phyloP scores from a whole-genome alignment of 1,140 invertebrate species.

The Ganaspis sp. region DNA sequence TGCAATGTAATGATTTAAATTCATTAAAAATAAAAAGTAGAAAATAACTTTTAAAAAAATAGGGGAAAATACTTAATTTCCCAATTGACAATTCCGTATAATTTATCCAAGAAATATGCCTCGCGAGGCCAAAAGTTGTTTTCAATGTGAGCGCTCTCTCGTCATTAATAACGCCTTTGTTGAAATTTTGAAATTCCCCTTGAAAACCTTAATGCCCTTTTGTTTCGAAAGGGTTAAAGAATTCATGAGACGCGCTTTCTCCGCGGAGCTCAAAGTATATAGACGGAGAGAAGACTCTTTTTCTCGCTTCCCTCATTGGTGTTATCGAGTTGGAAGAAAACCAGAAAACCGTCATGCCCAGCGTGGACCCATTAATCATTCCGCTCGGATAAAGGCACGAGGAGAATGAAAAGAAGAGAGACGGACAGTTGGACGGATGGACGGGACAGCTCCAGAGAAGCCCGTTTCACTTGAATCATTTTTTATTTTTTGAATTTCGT shows the following conservation, averaged over 20 bases:
- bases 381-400: constrained; percentile 33
- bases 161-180: constrained; percentile 5
- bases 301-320: constrained; percentile 23
- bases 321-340: constrained; percentile 41
- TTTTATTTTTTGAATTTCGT: constrained; percentile 43
- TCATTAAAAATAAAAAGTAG: too few species aligned
- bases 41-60: too few species aligned
- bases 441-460: constrained; percentile 26
- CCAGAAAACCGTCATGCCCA: constrained; percentile 40
- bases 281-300: not conserved
- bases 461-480: constrained; percentile 34
- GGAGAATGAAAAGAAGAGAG: constrained; percentile 36
- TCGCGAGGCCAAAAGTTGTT: too few species aligned
- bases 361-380: constrained; percentile 42
- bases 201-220: not conserved
- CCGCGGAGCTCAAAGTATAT: not conserved
- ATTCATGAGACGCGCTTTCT: constrained; percentile 2
- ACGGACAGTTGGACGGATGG: constrained; percentile 31
- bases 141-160: not conserved
- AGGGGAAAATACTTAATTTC: too few species aligned
- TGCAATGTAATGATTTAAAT: too few species aligned
- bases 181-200: constrained; percentile 9
- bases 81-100: too few species aligned
- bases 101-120: too few species aligned
- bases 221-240: constrained; percentile 22